Percentiles rank a stretch among this genome's conserved stretches.
Conservation (phyloP, 2,113 vertebrate genomes). For the Clarias magur region DNA sequence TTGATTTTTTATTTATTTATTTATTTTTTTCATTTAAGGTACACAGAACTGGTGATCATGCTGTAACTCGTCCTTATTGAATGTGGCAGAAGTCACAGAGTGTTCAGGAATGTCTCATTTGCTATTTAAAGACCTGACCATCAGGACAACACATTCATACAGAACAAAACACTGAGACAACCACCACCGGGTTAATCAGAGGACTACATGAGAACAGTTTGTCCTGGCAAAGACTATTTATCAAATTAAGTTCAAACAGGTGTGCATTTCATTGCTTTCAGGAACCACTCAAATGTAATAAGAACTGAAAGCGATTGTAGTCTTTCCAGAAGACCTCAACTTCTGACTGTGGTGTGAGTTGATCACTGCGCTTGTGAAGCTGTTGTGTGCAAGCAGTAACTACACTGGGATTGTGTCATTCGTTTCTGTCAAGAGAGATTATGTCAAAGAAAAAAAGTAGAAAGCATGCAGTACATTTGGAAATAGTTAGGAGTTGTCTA, state of each 20-base stretch:
- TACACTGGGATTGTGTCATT: neutral
- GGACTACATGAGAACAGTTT: neutral
- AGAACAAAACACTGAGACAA: neutral
- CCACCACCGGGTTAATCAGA: neutral
- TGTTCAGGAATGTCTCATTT: neutral
- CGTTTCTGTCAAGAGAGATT: no score
- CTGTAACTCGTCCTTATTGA: neutral
- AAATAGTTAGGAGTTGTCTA: neutral
- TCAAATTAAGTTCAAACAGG: neutral
- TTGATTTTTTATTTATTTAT: no score
- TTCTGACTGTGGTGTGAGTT: neutral
- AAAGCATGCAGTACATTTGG: neutral
- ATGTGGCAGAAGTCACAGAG: constrained; percentile 7
- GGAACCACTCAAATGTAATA: neutral
- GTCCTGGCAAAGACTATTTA: neutral
- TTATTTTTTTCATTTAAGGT: no score
- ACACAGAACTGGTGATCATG: neutral
- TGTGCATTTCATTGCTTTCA: neutral
- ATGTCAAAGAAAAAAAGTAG: neutral
- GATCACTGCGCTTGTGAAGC: neutral
- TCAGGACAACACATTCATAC: neutral
- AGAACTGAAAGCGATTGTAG: neutral
- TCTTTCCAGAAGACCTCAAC: neutral
- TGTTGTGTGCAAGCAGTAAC: neutral
- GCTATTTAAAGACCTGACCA: neutral